These are phyloP conservation scores for Rhea pennata DNA, from an alignment of 2,113 vertebrate genomes.

Conservation along the genomic window DNA sequence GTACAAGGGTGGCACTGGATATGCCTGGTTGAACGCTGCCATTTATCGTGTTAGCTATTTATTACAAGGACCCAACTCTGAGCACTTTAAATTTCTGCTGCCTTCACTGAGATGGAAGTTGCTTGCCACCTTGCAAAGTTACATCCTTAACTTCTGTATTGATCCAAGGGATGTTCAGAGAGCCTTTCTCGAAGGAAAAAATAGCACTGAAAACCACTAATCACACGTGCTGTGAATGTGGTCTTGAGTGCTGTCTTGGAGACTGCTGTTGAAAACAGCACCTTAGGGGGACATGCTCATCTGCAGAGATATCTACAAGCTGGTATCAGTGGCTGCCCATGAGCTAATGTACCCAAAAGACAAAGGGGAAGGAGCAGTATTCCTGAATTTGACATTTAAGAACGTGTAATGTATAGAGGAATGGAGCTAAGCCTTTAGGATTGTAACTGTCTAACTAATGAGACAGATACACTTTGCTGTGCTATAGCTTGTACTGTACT, in stretches of 20 bases:
- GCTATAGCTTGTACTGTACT: conserved; percentile 54
- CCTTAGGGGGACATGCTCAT: conserved; percentile 52
- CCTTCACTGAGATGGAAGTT: background rate
- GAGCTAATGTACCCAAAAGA: conserved; percentile 59
- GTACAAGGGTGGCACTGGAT: background rate
- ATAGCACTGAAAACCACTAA: conserved; percentile 31
- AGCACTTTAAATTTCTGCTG: background rate
- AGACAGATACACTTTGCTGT: background rate
- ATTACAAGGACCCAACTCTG: background rate
- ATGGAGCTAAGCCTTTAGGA: conserved; percentile 68
- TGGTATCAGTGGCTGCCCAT: conserved; percentile 42
- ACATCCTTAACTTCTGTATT: background rate
- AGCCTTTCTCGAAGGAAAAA: conserved; percentile 34
- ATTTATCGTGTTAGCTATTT: background rate
- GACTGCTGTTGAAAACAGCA: conserved; percentile 46
- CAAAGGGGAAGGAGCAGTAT: background rate
- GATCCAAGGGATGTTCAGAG: background rate
- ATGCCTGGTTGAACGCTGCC: background rate
- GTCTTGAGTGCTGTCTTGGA: conserved; percentile 53
- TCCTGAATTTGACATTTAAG: conserved; percentile 65
- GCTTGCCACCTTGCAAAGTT: background rate
- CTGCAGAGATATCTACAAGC: conserved; percentile 67
- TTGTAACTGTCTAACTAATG: conserved; percentile 53
- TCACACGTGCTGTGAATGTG: background rate
- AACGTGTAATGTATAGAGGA: conserved; percentile 66